These are phyloP conservation scores for Lepidocolaptes lacrymiger DNA, from an alignment of 2,797 vertebrate genomes.

Conservation along the genomic window DNA sequence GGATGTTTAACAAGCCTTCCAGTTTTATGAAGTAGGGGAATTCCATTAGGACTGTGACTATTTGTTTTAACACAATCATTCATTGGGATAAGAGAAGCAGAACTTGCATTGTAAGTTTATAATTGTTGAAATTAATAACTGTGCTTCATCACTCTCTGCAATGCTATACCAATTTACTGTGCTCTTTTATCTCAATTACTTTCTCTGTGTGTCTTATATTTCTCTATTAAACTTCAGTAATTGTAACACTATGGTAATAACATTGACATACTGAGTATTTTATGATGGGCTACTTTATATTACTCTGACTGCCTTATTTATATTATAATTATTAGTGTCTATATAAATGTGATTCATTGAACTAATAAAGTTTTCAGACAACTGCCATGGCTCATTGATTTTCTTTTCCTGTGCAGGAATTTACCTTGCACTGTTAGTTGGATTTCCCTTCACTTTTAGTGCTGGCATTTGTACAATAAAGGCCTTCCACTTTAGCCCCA, in stretches of 20 bases:
- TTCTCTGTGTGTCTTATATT: slow-evolving; percentile 39
- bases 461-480: neutral
- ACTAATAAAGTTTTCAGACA: slow-evolving; percentile 59
- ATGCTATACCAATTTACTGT: slow-evolving; percentile 1
- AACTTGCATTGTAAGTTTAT: slow-evolving; percentile 12
- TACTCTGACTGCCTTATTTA: slow-evolving; percentile 49
- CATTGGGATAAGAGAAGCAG: slow-evolving; percentile 1
- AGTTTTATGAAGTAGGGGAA: neutral
- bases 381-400: slow-evolving; percentile 23
- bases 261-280: slow-evolving; percentile 38
- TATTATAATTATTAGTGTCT: slow-evolving; percentile 58
- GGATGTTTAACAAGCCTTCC: neutral
- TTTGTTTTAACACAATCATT: slow-evolving; percentile 15
- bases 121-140: slow-evolving; percentile 41
- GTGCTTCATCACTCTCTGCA: slow-evolving; percentile 21
- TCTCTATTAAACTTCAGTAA: slow-evolving; percentile 60
- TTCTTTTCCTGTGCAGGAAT: neutral
- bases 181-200: slow-evolving; percentile 64
- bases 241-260: slow-evolving; percentile 50
- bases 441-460: slow-evolving; percentile 4
- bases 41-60: neutral
- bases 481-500: neutral
- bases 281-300: slow-evolving; percentile 53
- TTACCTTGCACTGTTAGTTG: neutral
- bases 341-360: slow-evolving; percentile 56